phyloP scores from a whole-genome alignment of 2,888 invertebrate genomes.

The Agonopterix alstromeriana region DNA sequence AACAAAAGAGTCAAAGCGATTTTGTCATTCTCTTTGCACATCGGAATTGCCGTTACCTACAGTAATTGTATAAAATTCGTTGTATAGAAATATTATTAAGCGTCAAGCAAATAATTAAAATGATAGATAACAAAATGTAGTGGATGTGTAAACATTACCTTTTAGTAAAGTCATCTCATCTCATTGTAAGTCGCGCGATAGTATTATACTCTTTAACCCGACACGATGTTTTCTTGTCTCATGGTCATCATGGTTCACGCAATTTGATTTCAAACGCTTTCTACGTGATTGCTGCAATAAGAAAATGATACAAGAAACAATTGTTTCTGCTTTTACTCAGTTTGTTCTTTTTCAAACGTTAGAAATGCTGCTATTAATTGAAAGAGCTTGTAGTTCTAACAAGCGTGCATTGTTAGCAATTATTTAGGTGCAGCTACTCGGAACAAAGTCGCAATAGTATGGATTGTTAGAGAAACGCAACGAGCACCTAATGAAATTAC shows the following conservation, averaged over 20 bases:
- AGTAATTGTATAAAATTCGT: no score
- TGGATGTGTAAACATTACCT: no score
- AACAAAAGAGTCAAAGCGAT: no score
- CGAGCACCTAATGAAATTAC: slow-evolving; percentile 48
- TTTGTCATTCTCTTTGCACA: no score
- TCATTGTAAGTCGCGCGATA: no score
- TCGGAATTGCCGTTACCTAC: no score
- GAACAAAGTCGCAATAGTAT: slow-evolving; percentile 7
- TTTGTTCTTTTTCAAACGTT: slow-evolving; percentile 13
- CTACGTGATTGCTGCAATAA: slow-evolving; percentile 12
- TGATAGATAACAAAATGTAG: no score
- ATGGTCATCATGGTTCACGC: slow-evolving; percentile 19
- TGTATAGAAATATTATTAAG: no score
- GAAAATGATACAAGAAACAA: slow-evolving; percentile 1
- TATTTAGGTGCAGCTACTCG: slow-evolving; percentile 1
- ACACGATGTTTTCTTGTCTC: slow-evolving; percentile 8
- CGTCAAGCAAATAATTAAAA: no score
- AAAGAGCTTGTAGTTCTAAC: slow-evolving; percentile 12
- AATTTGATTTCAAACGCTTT: slow-evolving; percentile 22
- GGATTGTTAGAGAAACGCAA: slow-evolving; percentile 14
- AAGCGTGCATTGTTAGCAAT: slow-evolving; percentile 19
- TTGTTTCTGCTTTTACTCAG: slow-evolving; percentile 8
- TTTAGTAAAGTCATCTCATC: no score
- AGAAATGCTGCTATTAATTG: slow-evolving; percentile 8
- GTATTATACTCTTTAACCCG: no score